Evolutionary conservation across 2,113 vertebrate genomes (phyloP), one percentile per base, ranked within the genome.

Genomic region (Cryptomyrus ogoouensis): DNA sequence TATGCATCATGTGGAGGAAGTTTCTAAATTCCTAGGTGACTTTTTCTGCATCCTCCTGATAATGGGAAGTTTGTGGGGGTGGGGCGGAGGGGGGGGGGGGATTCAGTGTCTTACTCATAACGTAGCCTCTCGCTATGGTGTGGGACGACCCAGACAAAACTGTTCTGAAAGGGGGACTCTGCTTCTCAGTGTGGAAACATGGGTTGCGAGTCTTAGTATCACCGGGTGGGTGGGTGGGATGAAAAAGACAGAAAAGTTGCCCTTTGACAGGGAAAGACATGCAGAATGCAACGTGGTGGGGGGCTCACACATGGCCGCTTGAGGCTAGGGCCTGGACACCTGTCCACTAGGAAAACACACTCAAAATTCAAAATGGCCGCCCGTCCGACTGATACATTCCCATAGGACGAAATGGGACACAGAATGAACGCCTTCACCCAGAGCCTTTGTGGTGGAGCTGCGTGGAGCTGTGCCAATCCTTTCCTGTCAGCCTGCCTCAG

Each of bases 1-100:
- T 95, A 95, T 91, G 92, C 90, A 93, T 93, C 92, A 94, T 92
- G 91, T 90, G 91, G 47, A 93, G 94, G 93, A 94, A 94, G 92
- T 93, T 93, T 89, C 92, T 92, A 95, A 95, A 96, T 95, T 94
- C 94, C 92, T 92, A 91, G 90, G 90, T 94, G 94, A 95, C 94
- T 95, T 49, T 49, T 49, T 49, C 47, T 12, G 47, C 47, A 49
- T 49, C 47, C 9, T 49, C 47, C 47, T 49, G 47, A 49, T 10
- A 49, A 12, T 52, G 49, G 91, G 91, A 50, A 50, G 49, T 13
- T 12, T 50, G 49, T 50, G 49, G 49, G 12, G 13, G 12, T 12
- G 49, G 9, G 46, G 46, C 1, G 44, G 83, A 89, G 91, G 89
- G 88, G 87, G 49, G 90, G 35, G 89, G 89, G 92, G 92, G 91